Evolutionary conservation across 1,140 invertebrate genomes (phyloP).

Genomic region (Portunus trituberculatus): DNA sequence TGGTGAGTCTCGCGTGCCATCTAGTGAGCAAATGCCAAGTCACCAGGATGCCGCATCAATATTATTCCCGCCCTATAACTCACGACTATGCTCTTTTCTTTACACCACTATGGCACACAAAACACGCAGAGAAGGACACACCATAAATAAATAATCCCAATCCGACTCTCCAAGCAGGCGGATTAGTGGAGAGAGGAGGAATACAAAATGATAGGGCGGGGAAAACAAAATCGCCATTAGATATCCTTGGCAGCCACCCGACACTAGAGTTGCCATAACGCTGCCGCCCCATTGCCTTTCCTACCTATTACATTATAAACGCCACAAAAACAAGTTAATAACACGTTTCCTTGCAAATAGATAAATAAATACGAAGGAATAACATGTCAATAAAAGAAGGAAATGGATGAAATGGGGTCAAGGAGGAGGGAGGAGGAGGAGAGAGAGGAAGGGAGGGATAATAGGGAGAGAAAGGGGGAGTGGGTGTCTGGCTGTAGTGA

Average conservation of each 20-base stretch:
- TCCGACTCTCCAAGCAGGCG: not conserved
- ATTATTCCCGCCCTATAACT: too few relatives aligned
- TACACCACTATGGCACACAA: not conserved
- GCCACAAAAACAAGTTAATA: not conserved
- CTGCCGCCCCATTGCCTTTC: not conserved
- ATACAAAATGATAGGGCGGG: not conserved
- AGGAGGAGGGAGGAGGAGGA: not conserved
- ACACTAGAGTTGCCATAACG: conserved; percentile 3
- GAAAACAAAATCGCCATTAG: not conserved
- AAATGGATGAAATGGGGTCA: not conserved
- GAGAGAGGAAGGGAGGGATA: not conserved
- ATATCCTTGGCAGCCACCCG: not conserved
- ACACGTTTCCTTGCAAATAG: not conserved
- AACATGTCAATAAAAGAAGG: not conserved
- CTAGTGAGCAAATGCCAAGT: not conserved
- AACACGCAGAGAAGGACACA: not conserved
- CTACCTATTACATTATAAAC: not conserved
- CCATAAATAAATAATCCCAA: not conserved
- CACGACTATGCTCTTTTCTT: not conserved
- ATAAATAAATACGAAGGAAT: not conserved
- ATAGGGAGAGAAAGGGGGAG: not conserved
- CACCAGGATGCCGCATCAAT: not conserved
- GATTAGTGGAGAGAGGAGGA: not conserved
- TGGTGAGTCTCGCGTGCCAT: not conserved
- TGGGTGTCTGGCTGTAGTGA: not conserved